Conservation (phyloP, 2,113 vertebrate genomes). For the Hucho hucho region DNA sequence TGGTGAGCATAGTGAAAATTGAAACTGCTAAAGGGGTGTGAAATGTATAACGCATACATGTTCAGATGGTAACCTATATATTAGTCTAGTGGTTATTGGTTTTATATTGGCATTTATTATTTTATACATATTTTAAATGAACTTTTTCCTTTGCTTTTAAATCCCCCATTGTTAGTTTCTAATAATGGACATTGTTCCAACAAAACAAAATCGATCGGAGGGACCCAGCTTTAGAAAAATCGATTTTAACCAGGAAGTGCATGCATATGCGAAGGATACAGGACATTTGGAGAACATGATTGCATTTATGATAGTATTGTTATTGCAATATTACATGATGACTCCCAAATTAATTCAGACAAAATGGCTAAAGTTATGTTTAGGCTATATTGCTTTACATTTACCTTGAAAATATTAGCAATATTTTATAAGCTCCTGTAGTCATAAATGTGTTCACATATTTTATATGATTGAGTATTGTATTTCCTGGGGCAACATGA, state of each 20-base stretch:
- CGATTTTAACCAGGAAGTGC: slow-evolving; percentile 42
- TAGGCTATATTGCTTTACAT: not conserved
- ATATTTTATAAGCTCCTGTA: not conserved
- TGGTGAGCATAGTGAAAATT: not conserved
- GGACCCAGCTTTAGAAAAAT: slow-evolving; percentile 63
- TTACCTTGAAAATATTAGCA: not conserved
- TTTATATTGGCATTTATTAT: not conserved
- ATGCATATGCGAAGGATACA: slow-evolving; percentile 44
- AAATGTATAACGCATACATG: not conserved
- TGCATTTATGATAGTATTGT: not conserved
- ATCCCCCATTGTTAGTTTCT: slow-evolving; percentile 10
- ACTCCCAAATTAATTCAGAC: slow-evolving; percentile 3
- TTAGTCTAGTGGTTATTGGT: not conserved
- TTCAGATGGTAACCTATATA: not conserved
- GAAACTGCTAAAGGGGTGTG: not conserved
- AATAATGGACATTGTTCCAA: slow-evolving; percentile 52
- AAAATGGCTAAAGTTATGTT: not conserved
- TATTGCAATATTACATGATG: not conserved
- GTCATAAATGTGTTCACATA: not conserved
- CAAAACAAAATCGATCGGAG: slow-evolving; percentile 54
- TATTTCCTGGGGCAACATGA: slow-evolving; percentile 19
- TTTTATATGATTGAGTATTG: not conserved
- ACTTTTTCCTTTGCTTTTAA: not conserved
- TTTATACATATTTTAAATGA: not conserved
- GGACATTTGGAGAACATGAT: slow-evolving; percentile 7